Evolutionary conservation across 2,113 vertebrate genomes (phyloP).

Genomic region (Dipodomys merriami): DNA sequence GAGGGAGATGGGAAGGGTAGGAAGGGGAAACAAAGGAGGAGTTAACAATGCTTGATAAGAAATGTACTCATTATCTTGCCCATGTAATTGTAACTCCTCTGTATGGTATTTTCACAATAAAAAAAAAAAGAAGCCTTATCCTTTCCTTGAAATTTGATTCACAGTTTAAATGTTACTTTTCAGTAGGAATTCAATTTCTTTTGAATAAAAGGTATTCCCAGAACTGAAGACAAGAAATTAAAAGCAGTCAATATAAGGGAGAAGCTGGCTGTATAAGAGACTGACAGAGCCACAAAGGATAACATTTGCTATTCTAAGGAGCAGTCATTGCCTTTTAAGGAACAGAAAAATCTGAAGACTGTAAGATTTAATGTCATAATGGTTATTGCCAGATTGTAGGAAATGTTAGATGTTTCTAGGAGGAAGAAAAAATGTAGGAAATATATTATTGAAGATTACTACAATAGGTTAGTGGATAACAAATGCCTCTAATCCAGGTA

Average conservation of each 20-base stretch:
- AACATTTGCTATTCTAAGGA: not conserved
- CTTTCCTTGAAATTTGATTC: not conserved
- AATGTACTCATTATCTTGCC: too few species aligned
- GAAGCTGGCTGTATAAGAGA: not conserved
- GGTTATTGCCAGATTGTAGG: not conserved
- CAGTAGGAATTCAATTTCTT: constrained; percentile 22
- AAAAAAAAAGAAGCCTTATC: not conserved
- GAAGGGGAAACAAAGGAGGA: too few species aligned
- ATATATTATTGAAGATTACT: not conserved
- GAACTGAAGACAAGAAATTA: not conserved
- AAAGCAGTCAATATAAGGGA: not conserved
- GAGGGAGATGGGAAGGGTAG: too few species aligned
- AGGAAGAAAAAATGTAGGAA: not conserved
- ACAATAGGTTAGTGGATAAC: not conserved
- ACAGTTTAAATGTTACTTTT: not conserved
- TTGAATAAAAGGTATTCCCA: constrained; percentile 11
- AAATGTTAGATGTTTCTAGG: not conserved
- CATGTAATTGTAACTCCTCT: too few species aligned
- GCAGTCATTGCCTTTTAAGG: not conserved
- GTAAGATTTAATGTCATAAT: not conserved
- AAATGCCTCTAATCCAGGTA: not conserved
- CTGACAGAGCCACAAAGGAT: not conserved
- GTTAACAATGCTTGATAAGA: too few species aligned
- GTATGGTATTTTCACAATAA: too few species aligned
- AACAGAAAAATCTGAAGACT: not conserved